phyloP scores from a whole-genome alignment of 2,888 invertebrate genomes.

The Cryptocheilus praepositus region DNA sequence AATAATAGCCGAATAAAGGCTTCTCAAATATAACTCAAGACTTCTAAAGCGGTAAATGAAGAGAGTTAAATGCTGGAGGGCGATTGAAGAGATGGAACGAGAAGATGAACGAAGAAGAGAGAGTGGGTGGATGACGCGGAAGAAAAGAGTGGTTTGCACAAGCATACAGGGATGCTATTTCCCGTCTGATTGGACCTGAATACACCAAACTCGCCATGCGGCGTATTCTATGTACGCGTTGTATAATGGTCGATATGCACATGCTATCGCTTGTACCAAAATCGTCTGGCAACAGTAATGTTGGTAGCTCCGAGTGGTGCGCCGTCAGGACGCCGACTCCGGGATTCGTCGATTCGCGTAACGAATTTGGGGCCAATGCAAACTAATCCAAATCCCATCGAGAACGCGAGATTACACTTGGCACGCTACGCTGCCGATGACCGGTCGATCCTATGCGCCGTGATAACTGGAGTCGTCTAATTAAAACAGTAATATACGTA shows the following conservation, averaged over 20 bases:
- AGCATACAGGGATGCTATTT: slow-evolving; percentile 41
- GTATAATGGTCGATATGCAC: slow-evolving; percentile 5
- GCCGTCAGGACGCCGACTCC: neutral
- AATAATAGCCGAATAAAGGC: no score
- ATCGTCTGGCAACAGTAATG: slow-evolving; percentile 24
- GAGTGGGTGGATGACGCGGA: no score
- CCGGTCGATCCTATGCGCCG: no score
- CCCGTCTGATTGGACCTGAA: slow-evolving; percentile 49
- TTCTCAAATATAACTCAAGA: no score
- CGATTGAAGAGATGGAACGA: no score
- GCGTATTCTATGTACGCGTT: neutral
- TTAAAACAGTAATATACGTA: neutral
- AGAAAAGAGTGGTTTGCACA: no score
- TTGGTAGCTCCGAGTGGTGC: neutral
- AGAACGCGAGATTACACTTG: slow-evolving; percentile 25
- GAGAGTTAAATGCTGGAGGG: no score
- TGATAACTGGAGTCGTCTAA: neutral
- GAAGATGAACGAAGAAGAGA: no score
- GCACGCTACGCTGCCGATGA: neutral
- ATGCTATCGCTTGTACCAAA: slow-evolving; percentile 33
- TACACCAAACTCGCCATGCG: slow-evolving; percentile 23
- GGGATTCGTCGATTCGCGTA: slow-evolving; percentile 13
- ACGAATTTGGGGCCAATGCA: slow-evolving; percentile 49
- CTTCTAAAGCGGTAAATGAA: no score
- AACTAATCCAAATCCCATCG: slow-evolving; percentile 41